A percentile compares a stretch with the other conserved stretches of the same genome.
Evolutionary conservation across 2,888 invertebrate genomes (phyloP).

Genomic region (Hypomecis atomaria): DNA sequence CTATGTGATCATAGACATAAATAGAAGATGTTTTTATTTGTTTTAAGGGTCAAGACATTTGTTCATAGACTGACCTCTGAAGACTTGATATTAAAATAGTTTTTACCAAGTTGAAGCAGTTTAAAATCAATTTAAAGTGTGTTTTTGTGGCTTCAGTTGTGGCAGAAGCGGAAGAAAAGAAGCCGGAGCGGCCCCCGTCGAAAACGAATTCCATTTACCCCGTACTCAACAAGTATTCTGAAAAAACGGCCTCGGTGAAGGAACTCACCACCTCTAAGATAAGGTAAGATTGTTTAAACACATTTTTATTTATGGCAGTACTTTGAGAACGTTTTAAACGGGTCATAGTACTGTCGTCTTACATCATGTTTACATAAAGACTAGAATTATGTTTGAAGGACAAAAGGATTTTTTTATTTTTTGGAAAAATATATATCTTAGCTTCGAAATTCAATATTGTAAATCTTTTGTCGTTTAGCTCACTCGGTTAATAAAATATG

Average conservation of each 20-base stretch:
- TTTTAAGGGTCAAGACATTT: constrained; percentile 1
- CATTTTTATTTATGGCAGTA: neutral
- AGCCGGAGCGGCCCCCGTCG: constrained; percentile 75
- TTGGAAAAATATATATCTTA: too few species aligned
- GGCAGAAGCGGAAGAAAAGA: constrained; percentile 73
- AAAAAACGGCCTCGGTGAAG: constrained; percentile 76
- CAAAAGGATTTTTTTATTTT: too few species aligned
- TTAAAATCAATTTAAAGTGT: constrained; percentile 1
- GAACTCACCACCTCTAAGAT: constrained; percentile 78
- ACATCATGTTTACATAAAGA: too few species aligned
- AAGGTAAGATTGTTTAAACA: constrained; percentile 57
- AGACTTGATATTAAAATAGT: neutral
- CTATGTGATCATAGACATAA: constrained; percentile 5
- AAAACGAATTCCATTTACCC: constrained; percentile 71
- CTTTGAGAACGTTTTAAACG: neutral
- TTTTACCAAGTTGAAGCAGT: neutral
- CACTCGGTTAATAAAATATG: too few species aligned
- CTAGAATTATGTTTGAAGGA: too few species aligned
- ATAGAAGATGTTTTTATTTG: constrained; percentile 10
- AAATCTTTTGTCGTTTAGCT: too few species aligned
- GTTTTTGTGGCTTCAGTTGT: constrained; percentile 57
- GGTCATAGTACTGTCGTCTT: too few species aligned
- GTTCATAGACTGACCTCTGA: neutral
- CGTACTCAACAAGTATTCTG: constrained; percentile 76
- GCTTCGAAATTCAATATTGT: too few species aligned